Percentiles rank a stretch among this genome's conserved stretches.
Conservation (phyloP, 2,797 vertebrate genomes). For the Ispidina picta region DNA sequence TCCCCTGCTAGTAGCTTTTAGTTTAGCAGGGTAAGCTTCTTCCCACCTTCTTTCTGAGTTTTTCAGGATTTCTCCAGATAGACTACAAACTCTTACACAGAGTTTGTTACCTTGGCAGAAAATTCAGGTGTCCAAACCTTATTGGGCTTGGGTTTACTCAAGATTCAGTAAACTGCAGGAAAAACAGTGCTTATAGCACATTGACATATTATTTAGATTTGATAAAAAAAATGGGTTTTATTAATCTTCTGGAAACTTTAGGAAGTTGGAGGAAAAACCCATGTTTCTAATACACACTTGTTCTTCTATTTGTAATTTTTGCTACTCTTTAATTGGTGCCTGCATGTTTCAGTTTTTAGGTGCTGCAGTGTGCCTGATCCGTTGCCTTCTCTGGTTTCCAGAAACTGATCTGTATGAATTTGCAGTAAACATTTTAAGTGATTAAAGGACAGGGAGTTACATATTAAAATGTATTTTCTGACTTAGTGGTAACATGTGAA, state of each 20-base stretch:
- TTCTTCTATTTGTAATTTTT: neutral
- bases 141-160: neutral
- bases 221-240: neutral
- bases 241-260: neutral
- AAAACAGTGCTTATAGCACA: neutral
- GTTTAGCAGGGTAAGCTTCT: neutral
- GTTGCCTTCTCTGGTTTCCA: neutral
- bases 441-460: neutral
- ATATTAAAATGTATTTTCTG: neutral
- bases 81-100: neutral
- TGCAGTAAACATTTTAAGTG: neutral
- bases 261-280: accelerated
- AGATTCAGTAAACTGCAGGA: neutral
- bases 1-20: neutral
- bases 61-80: neutral
- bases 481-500: neutral
- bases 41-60: neutral
- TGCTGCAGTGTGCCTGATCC: neutral
- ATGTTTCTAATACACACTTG: accelerated
- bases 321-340: neutral
- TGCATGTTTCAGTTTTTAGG: accelerated
- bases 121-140: neutral
- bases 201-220: neutral
- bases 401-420: neutral
- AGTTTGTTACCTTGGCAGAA: neutral